A percentile compares a stretch with the other conserved stretches of the same genome.
Evolutionary conservation across 2,888 invertebrate genomes (phyloP).

Genomic region (Drosophila rellima): DNA sequence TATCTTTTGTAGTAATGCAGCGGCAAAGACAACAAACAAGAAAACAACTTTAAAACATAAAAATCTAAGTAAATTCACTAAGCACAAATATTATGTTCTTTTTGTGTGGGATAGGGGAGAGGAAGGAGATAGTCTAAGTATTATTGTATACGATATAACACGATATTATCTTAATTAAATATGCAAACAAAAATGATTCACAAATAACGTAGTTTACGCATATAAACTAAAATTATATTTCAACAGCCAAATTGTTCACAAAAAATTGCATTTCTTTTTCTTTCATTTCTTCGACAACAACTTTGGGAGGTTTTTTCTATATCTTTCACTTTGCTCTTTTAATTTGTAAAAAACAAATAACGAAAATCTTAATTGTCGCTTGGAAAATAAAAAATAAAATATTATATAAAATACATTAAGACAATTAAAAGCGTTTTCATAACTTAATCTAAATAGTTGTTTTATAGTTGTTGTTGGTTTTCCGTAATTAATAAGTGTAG

Average conservation of each 20-base stretch:
- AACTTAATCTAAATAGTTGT: constrained; percentile 44
- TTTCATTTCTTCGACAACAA: constrained; percentile 52
- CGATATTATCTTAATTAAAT: constrained; percentile 29
- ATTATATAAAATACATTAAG: constrained; percentile 44
- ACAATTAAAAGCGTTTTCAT: constrained; percentile 69
- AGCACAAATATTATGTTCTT: constrained; percentile 34
- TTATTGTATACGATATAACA: constrained; percentile 53
- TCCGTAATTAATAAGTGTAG: constrained; percentile 47
- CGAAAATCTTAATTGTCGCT: constrained; percentile 23
- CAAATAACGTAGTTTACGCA: constrained; percentile 39
- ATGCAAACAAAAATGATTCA: constrained; percentile 46
- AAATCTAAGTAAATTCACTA: constrained; percentile 51
- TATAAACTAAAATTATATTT: constrained; percentile 76
- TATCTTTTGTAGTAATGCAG: constrained; percentile 20
- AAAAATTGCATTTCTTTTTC: constrained; percentile 74
- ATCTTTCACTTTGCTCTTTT: constrained; percentile 5
- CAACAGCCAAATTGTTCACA: constrained; percentile 81
- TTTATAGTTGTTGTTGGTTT: constrained; percentile 26
- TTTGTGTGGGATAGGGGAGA: background rate
- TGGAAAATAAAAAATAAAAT: constrained; percentile 25
- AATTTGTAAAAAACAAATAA: constrained; percentile 24
- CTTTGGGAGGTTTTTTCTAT: constrained; percentile 43
- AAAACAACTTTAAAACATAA: constrained; percentile 33
- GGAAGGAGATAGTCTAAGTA: constrained; percentile 10
- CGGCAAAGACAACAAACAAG: constrained; percentile 32